A percentile compares a stretch with the other conserved stretches of the same genome.
Evolutionary conservation across 2,797 vertebrate genomes (phyloP).

Genomic region (Leptoclinus maculatus): DNA sequence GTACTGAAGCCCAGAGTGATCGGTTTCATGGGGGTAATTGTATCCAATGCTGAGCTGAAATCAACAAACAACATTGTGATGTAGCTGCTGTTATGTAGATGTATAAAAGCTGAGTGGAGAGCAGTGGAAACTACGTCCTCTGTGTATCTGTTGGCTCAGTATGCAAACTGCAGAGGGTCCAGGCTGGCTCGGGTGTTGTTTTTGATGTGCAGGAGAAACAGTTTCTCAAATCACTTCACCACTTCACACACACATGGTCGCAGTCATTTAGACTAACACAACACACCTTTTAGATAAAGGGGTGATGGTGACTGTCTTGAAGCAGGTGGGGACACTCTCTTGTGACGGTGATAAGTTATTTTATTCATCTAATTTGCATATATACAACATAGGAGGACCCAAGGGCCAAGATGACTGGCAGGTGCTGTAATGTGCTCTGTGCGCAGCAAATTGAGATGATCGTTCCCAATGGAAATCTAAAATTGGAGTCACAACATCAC

Average conservation of each 20-base stretch:
- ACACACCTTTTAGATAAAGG: neutral
- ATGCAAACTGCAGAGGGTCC: too few species aligned
- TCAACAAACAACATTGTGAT: neutral
- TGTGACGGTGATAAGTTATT: neutral
- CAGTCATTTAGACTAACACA: neutral
- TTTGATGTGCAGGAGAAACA: neutral
- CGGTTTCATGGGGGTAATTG: neutral
- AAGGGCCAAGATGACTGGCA: conserved; percentile 1
- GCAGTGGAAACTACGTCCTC: neutral
- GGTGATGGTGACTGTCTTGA: neutral
- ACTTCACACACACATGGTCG: too few species aligned
- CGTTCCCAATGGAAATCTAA: conserved; percentile 11
- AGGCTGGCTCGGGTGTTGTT: too few species aligned
- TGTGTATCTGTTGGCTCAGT: too few species aligned
- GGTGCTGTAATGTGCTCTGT: conserved; percentile 11
- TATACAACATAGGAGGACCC: neutral
- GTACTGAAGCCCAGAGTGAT: neutral
- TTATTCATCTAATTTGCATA: conserved; percentile 13
- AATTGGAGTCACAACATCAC: neutral
- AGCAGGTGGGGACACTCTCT: neutral
- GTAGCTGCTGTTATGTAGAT: too few species aligned
- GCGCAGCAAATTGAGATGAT: conserved; percentile 21
- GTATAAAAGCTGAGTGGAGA: neutral
- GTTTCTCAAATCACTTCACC: neutral
- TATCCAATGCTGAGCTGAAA: neutral